Evolutionary conservation across 2,113 vertebrate species (phyloP), one percentile per base, ranked within the genome.

Genomic region (Anhinga rufa): DNA sequence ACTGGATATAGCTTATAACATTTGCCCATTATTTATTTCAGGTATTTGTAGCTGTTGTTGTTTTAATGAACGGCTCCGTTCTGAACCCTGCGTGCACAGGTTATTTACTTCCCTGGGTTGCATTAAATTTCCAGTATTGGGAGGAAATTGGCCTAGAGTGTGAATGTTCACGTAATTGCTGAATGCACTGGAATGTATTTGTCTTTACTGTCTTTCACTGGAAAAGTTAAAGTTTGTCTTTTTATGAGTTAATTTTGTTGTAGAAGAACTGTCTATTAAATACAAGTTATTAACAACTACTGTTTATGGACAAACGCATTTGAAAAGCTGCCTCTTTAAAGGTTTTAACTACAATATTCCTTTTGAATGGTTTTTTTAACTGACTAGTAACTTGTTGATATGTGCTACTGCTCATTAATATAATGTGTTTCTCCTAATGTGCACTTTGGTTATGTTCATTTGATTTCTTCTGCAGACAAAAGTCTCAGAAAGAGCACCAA

Each of bases 391-490:
- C 95, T 90, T 97, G 91, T 92, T 97, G 95, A 68, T 94, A 70
- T 5, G 52, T 85, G 90, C 58, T 88, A 48, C 84, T 86, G 48
- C 84, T 91, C 87, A 54, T 83, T 76, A 91, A 86, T 86, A 24
- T 82, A 93, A 95, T 74, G 64, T 64, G 85, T 85, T 89, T 92
- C 83, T 94, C 82, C 82, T 97, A 92, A 88, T 81, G 84, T 85
- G 93, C 83, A 55, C 68, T 96, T 95, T 77, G 78, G 85, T 96
- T 96, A 90, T 74, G 65, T 90, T 96, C 40, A 94, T 97, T 96
- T 95, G 87, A 84, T 95, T 97, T 94, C 70, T 94, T 88, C 80
- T 92, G 81, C 90, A 94, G 92, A 95, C 79, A 85, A 76, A 96
- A 91, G 89, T 92, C 90, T 91, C 70, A 77, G 81, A 92, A 94